Evolutionary conservation across 2,113 vertebrate genomes (phyloP), one percentile per base, ranked within the genome.

Genomic region (Microcebus lehilahytsara): DNA sequence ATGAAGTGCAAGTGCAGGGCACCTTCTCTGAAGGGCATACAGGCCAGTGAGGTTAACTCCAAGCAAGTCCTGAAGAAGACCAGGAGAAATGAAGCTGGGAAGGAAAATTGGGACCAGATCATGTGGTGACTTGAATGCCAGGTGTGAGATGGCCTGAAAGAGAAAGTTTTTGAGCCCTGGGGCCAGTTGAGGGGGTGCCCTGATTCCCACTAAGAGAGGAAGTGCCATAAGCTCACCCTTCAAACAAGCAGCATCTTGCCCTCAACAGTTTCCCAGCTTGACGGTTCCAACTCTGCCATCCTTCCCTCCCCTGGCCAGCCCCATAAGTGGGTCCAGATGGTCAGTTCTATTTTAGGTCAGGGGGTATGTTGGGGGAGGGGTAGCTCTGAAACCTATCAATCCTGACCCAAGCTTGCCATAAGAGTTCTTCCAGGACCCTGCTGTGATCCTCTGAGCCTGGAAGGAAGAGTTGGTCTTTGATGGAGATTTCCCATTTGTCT

Each of bases 311-410:
- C 92, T 34, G 85, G 85, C 80, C 85, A 91, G 72, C 87, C 96
- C 80, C 86, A 27, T 96, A 97, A 98, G 93, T 95, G 96, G 91
- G 95, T 97, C 97, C 97, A 98, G 97, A 98, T 98, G 97, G 96
- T 77, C 97, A 97, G 97, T 97, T 96, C 97, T 97, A 96, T 98
- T 97, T 97, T 97, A 53, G 95, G 96, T 97, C 34, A 64, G 89
- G 34, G 89, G 85, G 84, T 93, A 75, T 93, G 93, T 77, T 96
- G 85, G 86, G 96, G 96, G 96, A 96, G 74, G 96, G 92, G 89
- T 40, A 67, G 86, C 66, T 86, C 40, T 94, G 93, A 96, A 91
- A 84, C 95, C 96, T 95, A 94, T 96, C 95, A 96, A 80, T 96
- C 91, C 96, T 93, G 62, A 89, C 88, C 96, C 78, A 91, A 96